phyloP scores from a whole-genome alignment of 1,140 invertebrate genomes.

The Antheraea pernyi region DNA sequence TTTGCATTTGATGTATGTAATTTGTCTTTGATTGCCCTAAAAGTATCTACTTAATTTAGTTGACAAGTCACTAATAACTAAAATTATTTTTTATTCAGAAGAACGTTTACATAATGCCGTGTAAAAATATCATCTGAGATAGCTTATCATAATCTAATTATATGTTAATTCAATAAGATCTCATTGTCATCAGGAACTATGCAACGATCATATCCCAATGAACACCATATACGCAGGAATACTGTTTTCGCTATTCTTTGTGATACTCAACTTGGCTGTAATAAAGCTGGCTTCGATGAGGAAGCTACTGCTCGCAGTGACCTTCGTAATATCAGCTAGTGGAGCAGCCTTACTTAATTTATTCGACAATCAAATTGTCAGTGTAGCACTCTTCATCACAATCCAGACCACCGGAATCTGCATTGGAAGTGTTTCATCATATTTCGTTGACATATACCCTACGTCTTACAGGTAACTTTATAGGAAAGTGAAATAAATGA shows the following conservation, averaged over 20 bases:
- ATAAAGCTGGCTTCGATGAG: slow-evolving; percentile 25
- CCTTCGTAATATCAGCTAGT: slow-evolving; percentile 26
- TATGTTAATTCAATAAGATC: background rate
- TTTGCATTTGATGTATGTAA: no score
- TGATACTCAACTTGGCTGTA: slow-evolving; percentile 25
- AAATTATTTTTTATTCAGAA: no score
- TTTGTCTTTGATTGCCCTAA: no score
- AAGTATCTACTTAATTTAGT: no score
- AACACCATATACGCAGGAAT: slow-evolving; percentile 38
- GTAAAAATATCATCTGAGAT: no score
- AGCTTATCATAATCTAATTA: no score
- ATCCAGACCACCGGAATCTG: slow-evolving; percentile 37
- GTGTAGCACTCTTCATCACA: slow-evolving; percentile 34
- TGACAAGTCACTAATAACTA: no score
- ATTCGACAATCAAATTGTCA: slow-evolving; percentile 26
- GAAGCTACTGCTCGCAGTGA: slow-evolving; percentile 27
- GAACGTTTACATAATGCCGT: no score
- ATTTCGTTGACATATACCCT: slow-evolving; percentile 49
- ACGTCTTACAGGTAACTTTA: slow-evolving; percentile 40
- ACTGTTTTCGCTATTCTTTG: slow-evolving; percentile 27
- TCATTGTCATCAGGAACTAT: slow-evolving; percentile 24
- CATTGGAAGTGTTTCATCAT: slow-evolving; percentile 34
- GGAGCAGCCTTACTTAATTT: slow-evolving; percentile 31
- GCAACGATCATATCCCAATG: slow-evolving; percentile 29
- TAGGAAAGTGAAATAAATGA: no score